Evolutionary conservation across 2,888 invertebrate genomes (phyloP), one percentile per base, ranked within the genome.

Genomic region (Archips crataeganus): DNA sequence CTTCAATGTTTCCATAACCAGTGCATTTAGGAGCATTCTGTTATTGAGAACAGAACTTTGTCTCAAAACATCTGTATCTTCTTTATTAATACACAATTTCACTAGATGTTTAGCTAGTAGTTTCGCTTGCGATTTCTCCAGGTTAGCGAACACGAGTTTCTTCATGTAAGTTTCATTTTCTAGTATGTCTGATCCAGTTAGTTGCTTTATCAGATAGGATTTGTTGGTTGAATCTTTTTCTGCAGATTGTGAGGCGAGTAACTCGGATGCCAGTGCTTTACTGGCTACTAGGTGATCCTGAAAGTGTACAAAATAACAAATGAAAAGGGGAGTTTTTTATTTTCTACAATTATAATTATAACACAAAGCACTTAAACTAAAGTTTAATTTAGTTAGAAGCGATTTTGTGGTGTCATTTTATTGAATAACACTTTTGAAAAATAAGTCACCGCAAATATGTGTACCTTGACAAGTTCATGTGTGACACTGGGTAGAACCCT

Each of bases 231-330:
- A 75, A 69, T 82, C 73, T 47, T 65, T 78, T 80, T 39, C 76
- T 81, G 23, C 15, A 4, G 42, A 10, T 11, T n/a, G 32, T 6
- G 79, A 75, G 67, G 82, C 75, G 10, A 86, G 62, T 11, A 91
- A 66, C 68, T 93, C 81, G 0, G 86, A 78, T 2, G 87, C 84
- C 80, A 91, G 87, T 3, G 85, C 80, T 85, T 93, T 94, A 9
- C 88, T 79, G 5, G 91, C 79, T 0, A 92, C 84, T 1, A 94
- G 77, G 11, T 90, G 84, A 70, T 91, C 83, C 94, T 94, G 90
- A 75, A 94, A 88, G 70, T n/a, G n/a, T 54, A 36, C 13, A 23
- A 23, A 54, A 15, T 6, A 51, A 5, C 15, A 1, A 15, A 5
- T 15, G 3, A 51, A 15, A 1, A 23, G 23, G 23, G 23, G 1